Evolutionary conservation across 2,888 invertebrate genomes (phyloP), one percentile per base, ranked within the genome.

Genomic region (Thera obeliscata): DNA sequence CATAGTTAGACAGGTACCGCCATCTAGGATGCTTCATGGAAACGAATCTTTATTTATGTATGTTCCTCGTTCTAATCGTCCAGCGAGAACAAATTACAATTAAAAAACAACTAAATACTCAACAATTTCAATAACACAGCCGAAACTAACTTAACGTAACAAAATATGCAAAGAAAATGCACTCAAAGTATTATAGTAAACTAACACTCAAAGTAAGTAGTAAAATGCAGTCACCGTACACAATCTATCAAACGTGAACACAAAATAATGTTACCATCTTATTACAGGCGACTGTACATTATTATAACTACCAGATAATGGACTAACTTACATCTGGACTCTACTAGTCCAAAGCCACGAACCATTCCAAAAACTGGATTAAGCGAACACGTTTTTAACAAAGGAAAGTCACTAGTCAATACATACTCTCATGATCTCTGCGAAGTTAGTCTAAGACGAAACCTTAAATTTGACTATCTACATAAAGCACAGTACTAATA

Each of bases 131-230:
- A n/a, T 49, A 52, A 60, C 70, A 70, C 65, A 70, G 70, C 70
- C 64, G 22, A 49, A 38, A 50, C 56, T 50, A 52, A 65, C 41
- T 41, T 50, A 48, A 48, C 48, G 41, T 55, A 61, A 43, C 56
- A 65, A 59, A 60, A 64, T 70, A 48, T 54, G 43, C 56, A 60
- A 54, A 67, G 12, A 69, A 72, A 64, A 61, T 72, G 72, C 72
- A 72, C 59, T 35, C 56, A 66, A 60, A 65, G 66, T 64, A 49
- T 46, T 65, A 48, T 50, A n/a, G n/a, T n/a, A n/a, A n/a, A n/a
- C n/a, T n/a, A n/a, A n/a, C n/a, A n/a, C n/a, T n/a, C n/a, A n/a
- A n/a, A n/a, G n/a, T 7, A 52, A 33, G n/a, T 22, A 22, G 22
- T 49, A 12, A 2, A n/a, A 11, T 41, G 3, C 41, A 41, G 41